Evolutionary conservation across 2,797 vertebrate species (phyloP).

Genomic region (Epinephelus coioides): DNA sequence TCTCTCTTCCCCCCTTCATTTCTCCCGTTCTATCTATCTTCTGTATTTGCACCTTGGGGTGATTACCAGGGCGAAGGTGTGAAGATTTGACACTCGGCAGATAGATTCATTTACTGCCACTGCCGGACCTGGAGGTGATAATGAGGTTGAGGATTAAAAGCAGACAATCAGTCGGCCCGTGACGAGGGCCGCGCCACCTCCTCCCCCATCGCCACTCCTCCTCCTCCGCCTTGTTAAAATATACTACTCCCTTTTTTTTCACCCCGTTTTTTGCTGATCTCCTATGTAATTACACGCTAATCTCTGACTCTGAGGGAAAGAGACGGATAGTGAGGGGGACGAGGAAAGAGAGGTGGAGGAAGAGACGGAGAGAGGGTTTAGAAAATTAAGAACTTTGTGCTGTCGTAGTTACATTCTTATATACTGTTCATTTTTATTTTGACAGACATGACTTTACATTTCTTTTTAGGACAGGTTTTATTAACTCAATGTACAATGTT

Average conservation of each 20-base stretch:
- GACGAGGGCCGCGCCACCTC: conserved; percentile 76
- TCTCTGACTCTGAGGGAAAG: conserved; percentile 76
- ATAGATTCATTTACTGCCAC: conserved; percentile 97
- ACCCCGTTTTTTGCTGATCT: conserved; percentile 79
- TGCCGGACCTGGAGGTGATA: conserved; percentile 98
- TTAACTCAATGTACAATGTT: no score
- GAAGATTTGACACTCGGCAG: conserved; percentile 96
- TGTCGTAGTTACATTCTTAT: neutral
- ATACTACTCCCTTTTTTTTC: conserved; percentile 67
- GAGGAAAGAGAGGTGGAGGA: conserved; percentile 19
- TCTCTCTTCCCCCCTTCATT: conserved; percentile 29
- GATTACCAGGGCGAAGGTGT: conserved; percentile 94
- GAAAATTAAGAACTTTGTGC: conserved; percentile 7
- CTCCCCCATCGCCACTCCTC: conserved; percentile 51
- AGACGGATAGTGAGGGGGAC: conserved; percentile 33
- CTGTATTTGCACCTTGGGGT: conserved; percentile 93
- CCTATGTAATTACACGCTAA: conserved; percentile 85
- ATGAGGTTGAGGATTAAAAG: conserved; percentile 99
- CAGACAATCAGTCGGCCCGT: conserved; percentile 91
- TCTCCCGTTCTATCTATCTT: conserved; percentile 72
- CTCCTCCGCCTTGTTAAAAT: conserved; percentile 88
- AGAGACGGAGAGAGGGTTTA: neutral
- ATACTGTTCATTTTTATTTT: neutral
- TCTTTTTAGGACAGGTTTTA: neutral
- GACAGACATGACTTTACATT: neutral